Conservation (phyloP, 2,113 vertebrate species). For the Danio rerio region DNA sequence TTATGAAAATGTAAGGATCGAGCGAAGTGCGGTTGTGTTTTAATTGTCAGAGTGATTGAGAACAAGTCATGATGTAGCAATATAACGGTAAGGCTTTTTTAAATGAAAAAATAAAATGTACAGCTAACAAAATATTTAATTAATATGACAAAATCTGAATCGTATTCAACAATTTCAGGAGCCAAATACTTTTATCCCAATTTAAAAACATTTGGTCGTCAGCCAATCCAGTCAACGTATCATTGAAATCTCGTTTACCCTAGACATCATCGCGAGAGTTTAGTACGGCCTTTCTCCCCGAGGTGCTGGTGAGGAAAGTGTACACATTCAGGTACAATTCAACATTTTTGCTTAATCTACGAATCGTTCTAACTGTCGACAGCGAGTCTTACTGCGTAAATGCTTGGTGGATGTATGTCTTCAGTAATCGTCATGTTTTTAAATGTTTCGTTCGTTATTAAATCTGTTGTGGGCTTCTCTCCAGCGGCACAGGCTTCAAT, state of each 20-base stretch:
- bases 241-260: slow-evolving; percentile 38
- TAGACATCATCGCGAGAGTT: slow-evolving; percentile 44
- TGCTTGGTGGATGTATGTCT: neutral
- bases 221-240: slow-evolving; percentile 21
- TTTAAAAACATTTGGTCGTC: neutral
- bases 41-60: neutral
- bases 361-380: neutral
- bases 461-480: neutral
- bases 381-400: neutral
- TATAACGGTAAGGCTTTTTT: neutral
- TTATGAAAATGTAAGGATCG: neutral
- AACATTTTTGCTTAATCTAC: neutral
- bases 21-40: neutral
- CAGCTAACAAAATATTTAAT: neutral
- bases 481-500: slow-evolving; percentile 46
- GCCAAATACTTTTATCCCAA: neutral
- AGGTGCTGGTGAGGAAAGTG: slow-evolving; percentile 46
- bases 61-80: neutral
- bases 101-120: neutral
- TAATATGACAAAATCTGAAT: neutral
- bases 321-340: slow-evolving; percentile 46
- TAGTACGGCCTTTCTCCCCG: slow-evolving; percentile 49
- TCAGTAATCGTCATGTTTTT: neutral
- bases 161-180: neutral
- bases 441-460: neutral